These are phyloP conservation scores for Fragum sueziense DNA, from an alignment of 2,888 invertebrate genomes.

Conservation along the genomic window DNA sequence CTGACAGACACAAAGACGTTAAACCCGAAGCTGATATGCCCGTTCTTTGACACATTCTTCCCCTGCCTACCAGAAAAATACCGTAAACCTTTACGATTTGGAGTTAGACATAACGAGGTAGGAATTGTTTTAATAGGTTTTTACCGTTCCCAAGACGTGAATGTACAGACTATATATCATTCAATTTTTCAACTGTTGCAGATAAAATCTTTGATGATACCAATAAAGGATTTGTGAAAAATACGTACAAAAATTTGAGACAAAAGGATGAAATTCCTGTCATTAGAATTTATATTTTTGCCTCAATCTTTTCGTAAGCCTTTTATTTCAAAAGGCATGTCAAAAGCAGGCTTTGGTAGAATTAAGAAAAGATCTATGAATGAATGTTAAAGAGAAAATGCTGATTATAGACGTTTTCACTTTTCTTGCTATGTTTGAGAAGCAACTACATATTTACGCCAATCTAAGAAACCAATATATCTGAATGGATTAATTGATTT, in stretches of 20 bases:
- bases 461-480: too few relatives aligned
- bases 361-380: too few relatives aligned
- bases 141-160: not conserved
- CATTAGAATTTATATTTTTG: too few relatives aligned
- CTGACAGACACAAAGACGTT: slow-evolving; percentile 57
- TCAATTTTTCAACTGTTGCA: not conserved
- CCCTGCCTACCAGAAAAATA: slow-evolving; percentile 64
- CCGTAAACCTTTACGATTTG: slow-evolving; percentile 59
- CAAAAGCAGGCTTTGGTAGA: too few relatives aligned
- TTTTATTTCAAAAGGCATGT: too few relatives aligned
- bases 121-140: not conserved
- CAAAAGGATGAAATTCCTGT: too few relatives aligned
- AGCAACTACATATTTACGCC: too few relatives aligned
- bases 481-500: too few relatives aligned
- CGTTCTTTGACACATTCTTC: slow-evolving; percentile 65
- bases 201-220: not conserved
- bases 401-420: too few relatives aligned
- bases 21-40: slow-evolving; percentile 67
- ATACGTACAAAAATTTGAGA: not conserved
- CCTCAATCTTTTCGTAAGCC: too few relatives aligned
- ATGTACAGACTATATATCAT: not conserved
- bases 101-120: slow-evolving; percentile 64
- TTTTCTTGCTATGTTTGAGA: too few relatives aligned
- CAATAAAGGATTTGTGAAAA: not conserved
- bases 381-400: too few relatives aligned